Conservation (phyloP, 2,113 vertebrate genomes). For the Aleadryas rufinucha region DNA sequence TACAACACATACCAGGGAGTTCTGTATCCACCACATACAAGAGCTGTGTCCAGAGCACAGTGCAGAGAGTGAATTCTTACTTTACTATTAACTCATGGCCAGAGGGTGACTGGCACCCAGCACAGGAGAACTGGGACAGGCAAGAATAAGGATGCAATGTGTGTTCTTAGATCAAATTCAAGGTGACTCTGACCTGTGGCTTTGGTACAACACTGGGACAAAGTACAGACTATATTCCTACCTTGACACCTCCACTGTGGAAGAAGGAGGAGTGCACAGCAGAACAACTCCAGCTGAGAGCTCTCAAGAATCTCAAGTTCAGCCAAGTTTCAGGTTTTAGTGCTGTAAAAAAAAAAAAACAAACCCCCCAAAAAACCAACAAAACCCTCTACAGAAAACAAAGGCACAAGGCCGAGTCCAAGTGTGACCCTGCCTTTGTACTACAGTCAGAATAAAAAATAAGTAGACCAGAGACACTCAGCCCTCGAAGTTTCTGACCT, state of each 20-base stretch:
- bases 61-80: not conserved
- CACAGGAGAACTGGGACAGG: not conserved
- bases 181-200: not conserved
- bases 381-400: not conserved
- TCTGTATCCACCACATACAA: rapidly evolving
- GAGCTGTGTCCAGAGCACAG: not conserved
- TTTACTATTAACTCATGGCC: not conserved
- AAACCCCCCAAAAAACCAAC: not conserved
- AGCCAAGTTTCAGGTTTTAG: not conserved
- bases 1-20: not conserved
- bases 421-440: not conserved
- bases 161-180: not conserved
- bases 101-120: not conserved
- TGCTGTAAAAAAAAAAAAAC: not conserved
- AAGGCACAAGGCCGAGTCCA: not conserved
- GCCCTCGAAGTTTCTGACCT: not conserved
- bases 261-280: not conserved
- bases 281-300: not conserved
- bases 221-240: not conserved
- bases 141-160: not conserved
- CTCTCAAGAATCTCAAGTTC: not conserved
- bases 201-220: not conserved
- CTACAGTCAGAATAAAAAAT: not conserved
- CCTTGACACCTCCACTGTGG: not conserved
- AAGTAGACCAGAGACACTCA: not conserved